Percentiles rank a stretch among this genome's conserved stretches.
Evolutionary conservation across 2,797 vertebrate species (phyloP).

Genomic region (Galago senegalensis): DNA sequence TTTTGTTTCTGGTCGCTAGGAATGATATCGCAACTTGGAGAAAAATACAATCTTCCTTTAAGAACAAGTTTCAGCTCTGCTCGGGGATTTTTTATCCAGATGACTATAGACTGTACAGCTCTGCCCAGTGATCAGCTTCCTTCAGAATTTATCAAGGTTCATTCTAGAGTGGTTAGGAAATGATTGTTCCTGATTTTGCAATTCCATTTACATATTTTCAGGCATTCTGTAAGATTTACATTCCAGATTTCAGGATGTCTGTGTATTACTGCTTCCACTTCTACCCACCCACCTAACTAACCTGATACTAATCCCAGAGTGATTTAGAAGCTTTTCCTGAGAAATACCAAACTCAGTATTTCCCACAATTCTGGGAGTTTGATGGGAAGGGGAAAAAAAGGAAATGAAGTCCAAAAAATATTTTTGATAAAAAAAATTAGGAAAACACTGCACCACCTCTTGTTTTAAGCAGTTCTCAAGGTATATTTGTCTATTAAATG

Average conservation of each 20-base stretch:
- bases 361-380: background rate
- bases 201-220: background rate
- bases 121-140: slow-evolving; percentile 93
- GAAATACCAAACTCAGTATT: slow-evolving; percentile 2
- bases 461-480: slow-evolving; percentile 26
- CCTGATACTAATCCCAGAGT: background rate
- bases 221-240: background rate
- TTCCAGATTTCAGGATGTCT: slow-evolving; percentile 40
- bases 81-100: slow-evolving; percentile 97
- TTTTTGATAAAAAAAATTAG: slow-evolving; percentile 52
- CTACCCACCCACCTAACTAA: background rate
- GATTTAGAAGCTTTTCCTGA: background rate
- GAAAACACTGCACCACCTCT: slow-evolving; percentile 11
- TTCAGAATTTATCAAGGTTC: slow-evolving; percentile 97
- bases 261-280: background rate
- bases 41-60: slow-evolving; percentile 94
- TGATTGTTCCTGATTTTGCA: slow-evolving; percentile 59
- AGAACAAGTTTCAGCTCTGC: slow-evolving; percentile 96
- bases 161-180: slow-evolving; percentile 7
- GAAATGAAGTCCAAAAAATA: background rate
- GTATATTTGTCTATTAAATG: background rate
- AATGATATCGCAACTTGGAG: slow-evolving; percentile 94
- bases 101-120: slow-evolving; percentile 92
- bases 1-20: slow-evolving; percentile 87
- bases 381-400: background rate